A percentile compares a stretch with the other conserved stretches of the same genome.
Conservation (phyloP, 2,113 vertebrate species). For the Dasypus novemcinctus region DNA sequence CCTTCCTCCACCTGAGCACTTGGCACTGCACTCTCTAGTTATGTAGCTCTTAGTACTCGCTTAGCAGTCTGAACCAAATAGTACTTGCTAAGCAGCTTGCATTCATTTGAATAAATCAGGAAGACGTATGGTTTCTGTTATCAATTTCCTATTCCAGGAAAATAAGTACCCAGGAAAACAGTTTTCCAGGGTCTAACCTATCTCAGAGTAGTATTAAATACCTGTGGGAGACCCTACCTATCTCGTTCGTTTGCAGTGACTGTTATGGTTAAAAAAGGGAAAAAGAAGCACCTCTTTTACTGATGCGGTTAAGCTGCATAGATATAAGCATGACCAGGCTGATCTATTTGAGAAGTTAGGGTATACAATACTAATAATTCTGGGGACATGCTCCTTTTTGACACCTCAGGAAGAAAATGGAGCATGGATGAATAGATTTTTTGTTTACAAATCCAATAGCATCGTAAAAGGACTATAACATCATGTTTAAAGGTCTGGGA, state of each 20-base stretch:
- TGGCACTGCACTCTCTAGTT: neutral
- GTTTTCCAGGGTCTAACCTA: neutral
- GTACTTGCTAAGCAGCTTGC: neutral
- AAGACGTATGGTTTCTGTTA: neutral
- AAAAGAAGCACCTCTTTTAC: neutral
- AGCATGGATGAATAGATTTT: neutral
- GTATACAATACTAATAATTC: neutral
- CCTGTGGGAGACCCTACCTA: rapidly evolving
- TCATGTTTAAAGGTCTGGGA: neutral
- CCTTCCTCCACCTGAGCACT: neutral
- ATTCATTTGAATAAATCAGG: neutral
- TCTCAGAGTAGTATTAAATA: neutral
- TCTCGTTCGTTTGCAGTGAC: neutral
- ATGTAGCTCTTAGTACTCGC: neutral
- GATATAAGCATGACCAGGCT: neutral
- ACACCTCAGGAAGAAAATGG: neutral
- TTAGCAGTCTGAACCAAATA: neutral
- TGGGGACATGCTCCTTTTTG: neutral
- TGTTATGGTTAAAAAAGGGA: neutral
- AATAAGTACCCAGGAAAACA: neutral
- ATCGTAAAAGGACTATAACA: neutral
- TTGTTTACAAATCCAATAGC: neutral
- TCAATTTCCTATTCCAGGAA: neutral
- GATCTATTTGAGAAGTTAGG: neutral
- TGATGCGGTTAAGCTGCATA: neutral